Evolutionary conservation across 2,888 invertebrate species (phyloP).

Genomic region (Fragum fragum): DNA sequence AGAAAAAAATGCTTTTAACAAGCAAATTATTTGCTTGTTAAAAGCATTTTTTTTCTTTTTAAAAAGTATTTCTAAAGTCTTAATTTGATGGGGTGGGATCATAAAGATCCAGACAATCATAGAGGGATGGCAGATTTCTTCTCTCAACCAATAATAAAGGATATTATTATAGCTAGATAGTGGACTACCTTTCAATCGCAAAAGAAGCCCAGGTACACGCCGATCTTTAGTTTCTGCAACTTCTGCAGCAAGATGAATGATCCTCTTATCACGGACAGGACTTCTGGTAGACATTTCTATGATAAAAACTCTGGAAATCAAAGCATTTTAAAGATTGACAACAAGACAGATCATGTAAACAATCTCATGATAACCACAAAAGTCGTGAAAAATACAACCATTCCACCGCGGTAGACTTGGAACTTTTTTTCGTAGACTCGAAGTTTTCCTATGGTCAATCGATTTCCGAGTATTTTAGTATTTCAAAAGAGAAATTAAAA

Average conservation of each 20-base stretch:
- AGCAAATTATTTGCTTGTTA: no score
- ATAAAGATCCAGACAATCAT: no score
- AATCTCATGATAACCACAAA: neutral
- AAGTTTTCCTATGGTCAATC: no score
- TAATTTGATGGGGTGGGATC: no score
- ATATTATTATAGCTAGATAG: no score
- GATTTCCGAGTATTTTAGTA: no score
- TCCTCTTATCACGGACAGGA: constrained; percentile 74
- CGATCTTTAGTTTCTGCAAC: constrained; percentile 81
- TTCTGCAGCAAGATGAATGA: constrained; percentile 80
- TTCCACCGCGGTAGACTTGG: neutral
- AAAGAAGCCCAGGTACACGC: constrained; percentile 78
- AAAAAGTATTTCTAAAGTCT: no score
- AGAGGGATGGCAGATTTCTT: no score
- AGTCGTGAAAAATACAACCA: constrained; percentile 6
- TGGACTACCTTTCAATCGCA: constrained; percentile 81
- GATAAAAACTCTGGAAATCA: neutral
- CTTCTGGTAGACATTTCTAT: constrained; percentile 46
- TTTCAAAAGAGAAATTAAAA: no score
- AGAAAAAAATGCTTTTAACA: no score
- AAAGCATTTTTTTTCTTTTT: no score
- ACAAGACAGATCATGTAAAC: constrained; percentile 18
- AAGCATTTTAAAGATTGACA: neutral
- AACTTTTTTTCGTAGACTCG: neutral
- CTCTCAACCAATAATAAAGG: no score